These are phyloP conservation scores for Ochropleura leucogaster DNA, from an alignment of 2,888 invertebrate species.

Conservation along the genomic window DNA sequence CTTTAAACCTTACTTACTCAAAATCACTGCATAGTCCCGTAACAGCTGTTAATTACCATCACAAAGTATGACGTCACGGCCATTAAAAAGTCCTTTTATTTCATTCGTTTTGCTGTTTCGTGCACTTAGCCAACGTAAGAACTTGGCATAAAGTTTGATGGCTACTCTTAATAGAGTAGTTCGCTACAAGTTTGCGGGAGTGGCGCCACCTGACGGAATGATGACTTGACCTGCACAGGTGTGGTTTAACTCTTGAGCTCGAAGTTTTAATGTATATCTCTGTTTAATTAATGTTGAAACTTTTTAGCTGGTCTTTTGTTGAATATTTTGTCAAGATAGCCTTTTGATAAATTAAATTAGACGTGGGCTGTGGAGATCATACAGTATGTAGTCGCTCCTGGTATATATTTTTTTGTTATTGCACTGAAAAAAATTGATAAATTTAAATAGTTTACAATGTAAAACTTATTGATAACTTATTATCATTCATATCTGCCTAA, in stretches of 20 bases:
- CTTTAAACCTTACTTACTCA: conserved; percentile 10
- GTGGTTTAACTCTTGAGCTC: conserved; percentile 27
- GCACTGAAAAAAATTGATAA: not conserved
- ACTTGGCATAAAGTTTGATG: conserved; percentile 44
- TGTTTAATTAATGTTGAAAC: conserved; percentile 5
- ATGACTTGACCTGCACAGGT: conserved; percentile 43
- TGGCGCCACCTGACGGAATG: conserved; percentile 27
- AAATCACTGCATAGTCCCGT: conserved; percentile 35
- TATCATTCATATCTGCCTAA: not conserved
- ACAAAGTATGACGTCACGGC: conserved; percentile 36
- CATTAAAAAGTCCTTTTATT: conserved; percentile 28
- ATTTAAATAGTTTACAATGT: not conserved
- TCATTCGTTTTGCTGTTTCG: conserved; percentile 29
- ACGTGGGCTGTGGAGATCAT: not conserved
- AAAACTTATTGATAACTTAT: not conserved
- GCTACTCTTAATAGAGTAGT: conserved; percentile 40
- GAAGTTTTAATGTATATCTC: conserved; percentile 31
- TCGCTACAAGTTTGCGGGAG: conserved; percentile 25
- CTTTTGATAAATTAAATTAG: not conserved
- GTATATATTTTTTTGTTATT: not conserved
- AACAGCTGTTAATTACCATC: conserved; percentile 35
- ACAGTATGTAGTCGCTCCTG: not conserved
- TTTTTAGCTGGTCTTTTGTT: not conserved
- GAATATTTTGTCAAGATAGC: not conserved
- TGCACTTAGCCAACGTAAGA: conserved; percentile 41